Conservation (phyloP, 1,140 invertebrate genomes). For the Elysia chlorotica region DNA sequence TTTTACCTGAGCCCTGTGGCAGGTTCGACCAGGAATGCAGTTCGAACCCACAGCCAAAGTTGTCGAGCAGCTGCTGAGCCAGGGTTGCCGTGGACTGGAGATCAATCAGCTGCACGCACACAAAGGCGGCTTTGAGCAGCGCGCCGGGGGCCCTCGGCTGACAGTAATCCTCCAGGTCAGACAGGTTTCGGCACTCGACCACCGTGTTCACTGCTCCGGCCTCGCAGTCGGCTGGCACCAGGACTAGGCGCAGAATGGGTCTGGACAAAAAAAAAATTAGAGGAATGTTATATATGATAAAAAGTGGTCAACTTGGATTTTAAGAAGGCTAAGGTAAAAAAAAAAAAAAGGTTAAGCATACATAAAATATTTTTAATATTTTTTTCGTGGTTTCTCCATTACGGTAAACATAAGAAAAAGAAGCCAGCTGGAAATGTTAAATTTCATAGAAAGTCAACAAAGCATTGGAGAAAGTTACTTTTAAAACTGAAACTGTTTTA, state of each 20-base stretch:
- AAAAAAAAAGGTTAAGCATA: no score
- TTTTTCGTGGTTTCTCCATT: background rate
- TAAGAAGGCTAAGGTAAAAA: background rate
- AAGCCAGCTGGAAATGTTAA: background rate
- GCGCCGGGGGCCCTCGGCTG: slow-evolving; percentile 64
- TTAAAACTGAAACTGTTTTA: no score
- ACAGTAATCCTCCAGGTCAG: slow-evolving; percentile 63
- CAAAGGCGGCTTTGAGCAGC: slow-evolving; percentile 64
- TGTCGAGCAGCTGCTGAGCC: slow-evolving; percentile 57
- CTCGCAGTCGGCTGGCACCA: no score
- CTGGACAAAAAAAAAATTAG: background rate
- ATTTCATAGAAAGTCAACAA: background rate
- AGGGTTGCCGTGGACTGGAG: slow-evolving; percentile 45
- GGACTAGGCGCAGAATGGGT: slow-evolving; percentile 42
- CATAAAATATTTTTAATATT: no score
- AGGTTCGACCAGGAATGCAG: slow-evolving; percentile 65
- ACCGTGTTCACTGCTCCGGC: slow-evolving; percentile 41
- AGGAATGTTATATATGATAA: background rate
- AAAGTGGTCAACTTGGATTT: background rate
- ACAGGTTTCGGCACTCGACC: slow-evolving; percentile 51
- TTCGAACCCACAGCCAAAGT: slow-evolving; percentile 64
- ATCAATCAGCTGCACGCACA: slow-evolving; percentile 62
- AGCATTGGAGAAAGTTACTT: no score
- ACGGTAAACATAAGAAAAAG: background rate
- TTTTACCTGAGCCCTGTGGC: slow-evolving; percentile 66